A percentile compares a stretch with the other conserved stretches of the same genome.
Conservation (phyloP, 2,888 invertebrate species). For the Athripsodes cinereus region DNA sequence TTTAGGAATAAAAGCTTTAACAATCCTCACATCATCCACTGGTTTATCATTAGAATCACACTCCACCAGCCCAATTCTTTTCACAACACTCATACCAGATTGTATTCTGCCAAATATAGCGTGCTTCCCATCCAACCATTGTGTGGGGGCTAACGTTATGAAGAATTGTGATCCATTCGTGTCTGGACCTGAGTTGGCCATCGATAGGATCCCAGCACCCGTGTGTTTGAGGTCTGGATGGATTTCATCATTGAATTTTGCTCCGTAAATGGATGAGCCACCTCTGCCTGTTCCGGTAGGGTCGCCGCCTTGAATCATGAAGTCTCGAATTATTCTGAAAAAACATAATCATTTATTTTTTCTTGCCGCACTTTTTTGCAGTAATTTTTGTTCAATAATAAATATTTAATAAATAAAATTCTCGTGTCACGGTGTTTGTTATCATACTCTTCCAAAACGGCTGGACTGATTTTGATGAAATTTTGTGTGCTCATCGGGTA, state of each 20-base stretch:
- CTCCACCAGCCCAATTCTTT: constrained; percentile 89
- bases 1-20: constrained; percentile 40
- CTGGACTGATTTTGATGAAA: too few species aligned
- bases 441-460: too few species aligned
- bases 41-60: constrained; percentile 91
- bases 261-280: constrained; percentile 94
- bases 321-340: constrained; percentile 77
- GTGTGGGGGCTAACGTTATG: constrained; percentile 91
- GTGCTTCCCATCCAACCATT: constrained; percentile 97
- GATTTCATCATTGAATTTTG: constrained; percentile 93
- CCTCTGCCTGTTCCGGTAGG: constrained; percentile 96
- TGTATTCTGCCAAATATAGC: constrained; percentile 90
- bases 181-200: constrained; percentile 98
- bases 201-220: constrained; percentile 84
- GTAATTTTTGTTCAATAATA: too few species aligned
- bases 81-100: constrained; percentile 84
- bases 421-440: too few species aligned
- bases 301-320: constrained; percentile 95
- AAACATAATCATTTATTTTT: too few species aligned
- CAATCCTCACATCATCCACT: constrained; percentile 78
- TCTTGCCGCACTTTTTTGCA: too few species aligned
- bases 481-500: too few species aligned
- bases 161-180: constrained; percentile 99
- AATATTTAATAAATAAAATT: too few species aligned
- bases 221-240: constrained; percentile 91